These are phyloP conservation scores for Nephrotoma appendiculata DNA, from an alignment of 2,888 invertebrate genomes.

Conservation along the genomic window DNA sequence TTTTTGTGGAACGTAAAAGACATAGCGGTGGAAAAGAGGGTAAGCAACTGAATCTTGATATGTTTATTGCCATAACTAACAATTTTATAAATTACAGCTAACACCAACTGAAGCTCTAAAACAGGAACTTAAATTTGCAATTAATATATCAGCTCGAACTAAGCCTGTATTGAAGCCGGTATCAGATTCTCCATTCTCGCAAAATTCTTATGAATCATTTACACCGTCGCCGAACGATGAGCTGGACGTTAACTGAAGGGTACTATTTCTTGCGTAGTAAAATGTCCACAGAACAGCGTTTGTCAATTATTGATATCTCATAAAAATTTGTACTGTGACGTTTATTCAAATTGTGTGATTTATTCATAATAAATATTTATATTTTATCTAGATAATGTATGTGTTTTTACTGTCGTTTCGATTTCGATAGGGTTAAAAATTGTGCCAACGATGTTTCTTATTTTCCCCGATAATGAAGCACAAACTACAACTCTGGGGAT, in stretches of 20 bases:
- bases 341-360: not conserved
- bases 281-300: too few species aligned
- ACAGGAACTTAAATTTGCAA: slow-evolving; percentile 54
- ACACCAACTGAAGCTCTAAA: slow-evolving; percentile 54
- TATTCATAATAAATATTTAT: not conserved
- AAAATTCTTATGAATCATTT: not conserved
- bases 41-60: slow-evolving; percentile 21
- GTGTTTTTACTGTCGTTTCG: too few species aligned
- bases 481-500: too few species aligned
- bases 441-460: too few species aligned
- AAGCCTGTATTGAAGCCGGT: not conserved
- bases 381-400: not conserved
- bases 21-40: slow-evolving; percentile 62
- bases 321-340: not conserved
- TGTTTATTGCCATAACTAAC: not conserved
- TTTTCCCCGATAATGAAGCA: too few species aligned
- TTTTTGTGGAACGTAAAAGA: slow-evolving; percentile 73
- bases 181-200: not conserved
- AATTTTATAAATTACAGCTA: slow-evolving; percentile 34
- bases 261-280: not conserved
- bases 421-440: too few species aligned
- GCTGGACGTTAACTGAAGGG: not conserved
- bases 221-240: not conserved
- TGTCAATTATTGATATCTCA: too few species aligned
- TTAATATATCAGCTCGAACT: slow-evolving; percentile 30